Evolutionary conservation across 1,140 invertebrate species (phyloP).

Genomic region (Zaprionus africanus): DNA sequence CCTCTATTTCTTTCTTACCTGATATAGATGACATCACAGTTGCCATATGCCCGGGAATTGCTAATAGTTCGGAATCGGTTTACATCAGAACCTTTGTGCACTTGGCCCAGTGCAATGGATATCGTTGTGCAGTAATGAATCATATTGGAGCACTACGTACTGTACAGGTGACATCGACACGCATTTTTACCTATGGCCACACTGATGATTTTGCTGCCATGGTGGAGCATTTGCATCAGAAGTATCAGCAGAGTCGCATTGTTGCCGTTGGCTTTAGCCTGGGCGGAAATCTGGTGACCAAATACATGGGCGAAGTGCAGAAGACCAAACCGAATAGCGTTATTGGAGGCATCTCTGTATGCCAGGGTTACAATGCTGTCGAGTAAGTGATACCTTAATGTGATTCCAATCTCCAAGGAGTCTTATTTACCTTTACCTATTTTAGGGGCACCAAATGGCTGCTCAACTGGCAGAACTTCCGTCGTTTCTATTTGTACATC

Average conservation of each 20-base stretch:
- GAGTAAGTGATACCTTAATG: constrained; percentile 87
- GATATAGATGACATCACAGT: constrained; percentile 93
- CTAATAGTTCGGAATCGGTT: constrained; percentile 96
- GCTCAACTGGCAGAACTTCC: constrained; percentile 94
- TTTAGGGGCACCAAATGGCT: constrained; percentile 90
- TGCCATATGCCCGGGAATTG: constrained; percentile 96
- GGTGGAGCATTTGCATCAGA: constrained; percentile 89
- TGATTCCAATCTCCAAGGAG: not conserved
- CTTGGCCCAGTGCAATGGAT: constrained; percentile 94
- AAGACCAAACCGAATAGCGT: constrained; percentile 88
- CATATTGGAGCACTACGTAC: constrained; percentile 95
- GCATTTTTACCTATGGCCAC: constrained; percentile 96
- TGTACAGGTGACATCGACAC: constrained; percentile 92
- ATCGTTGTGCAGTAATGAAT: constrained; percentile 96
- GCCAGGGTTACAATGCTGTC: constrained; percentile 95
- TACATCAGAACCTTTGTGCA: constrained; percentile 97
- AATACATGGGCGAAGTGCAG: constrained; percentile 92
- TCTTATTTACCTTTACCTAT: not conserved
- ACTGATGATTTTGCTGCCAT: constrained; percentile 94
- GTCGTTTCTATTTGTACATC: constrained; percentile 94
- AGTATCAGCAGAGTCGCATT: constrained; percentile 90
- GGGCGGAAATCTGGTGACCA: constrained; percentile 94
- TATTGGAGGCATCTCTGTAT: constrained; percentile 94
- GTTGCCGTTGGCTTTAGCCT: constrained; percentile 95
- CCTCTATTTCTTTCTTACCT: constrained; percentile 45